Percentiles rank a stretch among this genome's conserved stretches.
These are phyloP conservation scores for Pentalonia nigronervosa DNA, from an alignment of 1,140 invertebrate genomes.

Conservation along the genomic window DNA sequence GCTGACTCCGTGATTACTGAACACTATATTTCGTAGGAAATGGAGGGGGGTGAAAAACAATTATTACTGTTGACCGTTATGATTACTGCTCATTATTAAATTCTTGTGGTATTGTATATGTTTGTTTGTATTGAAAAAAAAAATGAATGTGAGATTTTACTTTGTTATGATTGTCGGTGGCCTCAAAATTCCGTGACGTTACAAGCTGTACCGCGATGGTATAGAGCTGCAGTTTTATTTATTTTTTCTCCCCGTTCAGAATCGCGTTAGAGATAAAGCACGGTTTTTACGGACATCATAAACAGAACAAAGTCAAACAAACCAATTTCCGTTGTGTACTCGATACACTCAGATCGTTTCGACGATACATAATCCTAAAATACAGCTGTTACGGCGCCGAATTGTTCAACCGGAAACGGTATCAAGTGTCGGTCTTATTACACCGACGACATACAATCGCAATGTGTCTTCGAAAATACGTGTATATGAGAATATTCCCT, in stretches of 20 bases:
- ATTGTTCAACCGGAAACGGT: not conserved
- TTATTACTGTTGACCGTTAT: too few relatives aligned
- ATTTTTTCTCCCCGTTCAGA: not conserved
- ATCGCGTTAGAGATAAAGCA: not conserved
- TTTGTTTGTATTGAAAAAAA: too few relatives aligned
- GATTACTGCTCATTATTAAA: too few relatives aligned
- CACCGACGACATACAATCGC: not conserved
- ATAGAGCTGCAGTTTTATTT: not conserved
- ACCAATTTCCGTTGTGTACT: conserved; percentile 20
- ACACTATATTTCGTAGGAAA: too few relatives aligned
- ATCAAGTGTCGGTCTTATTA: conserved; percentile 10
- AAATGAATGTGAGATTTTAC: too few relatives aligned
- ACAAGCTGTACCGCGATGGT: not conserved
- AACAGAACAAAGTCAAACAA: conserved; percentile 23
- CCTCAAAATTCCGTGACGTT: too few relatives aligned
- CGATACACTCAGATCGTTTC: not conserved
- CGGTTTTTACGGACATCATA: not conserved
- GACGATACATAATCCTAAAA: conserved; percentile 26
- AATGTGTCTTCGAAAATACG: not conserved
- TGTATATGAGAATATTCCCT: not conserved
- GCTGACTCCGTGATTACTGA: too few relatives aligned
- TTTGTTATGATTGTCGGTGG: too few relatives aligned
- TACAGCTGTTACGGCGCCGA: not conserved
- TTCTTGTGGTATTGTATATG: too few relatives aligned
- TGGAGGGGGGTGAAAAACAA: too few relatives aligned